Base-by-base conservation (phyloP, 2,797 vertebrate species). In the Rhynchotus rufescens region DNA sequence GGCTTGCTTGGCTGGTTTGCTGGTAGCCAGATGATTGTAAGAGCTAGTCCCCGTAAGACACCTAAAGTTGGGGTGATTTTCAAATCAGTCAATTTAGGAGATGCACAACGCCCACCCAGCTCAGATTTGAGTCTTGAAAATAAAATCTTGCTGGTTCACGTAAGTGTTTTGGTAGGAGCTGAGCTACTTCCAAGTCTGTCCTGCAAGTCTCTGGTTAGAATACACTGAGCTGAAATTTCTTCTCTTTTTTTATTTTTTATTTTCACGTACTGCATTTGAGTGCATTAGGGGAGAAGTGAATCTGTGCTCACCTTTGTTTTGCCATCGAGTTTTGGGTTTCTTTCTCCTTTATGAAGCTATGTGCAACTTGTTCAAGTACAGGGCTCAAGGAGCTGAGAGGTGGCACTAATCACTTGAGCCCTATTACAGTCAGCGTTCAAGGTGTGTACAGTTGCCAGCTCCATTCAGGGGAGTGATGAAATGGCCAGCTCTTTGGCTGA, bases 321-420 rank as follows among this genome's bases (percentile, higher is more conserved):
- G 56, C 40, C 61, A 52, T 74, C 7, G 26, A 25, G 10, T 56
- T 89, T 38, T 26, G 19, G 57, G 26, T 15, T 72, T 57, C 4
- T 28, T 19, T 13, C 8, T 3, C 2, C 5, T 0, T 32, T 38
- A 15, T 19, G 38, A 23, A 26, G 36, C 49, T 8, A 2, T 62
- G 19, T 62, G 28, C 17, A 40, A 62, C 36, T 62, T 36, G 15
- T 38, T 62, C 25, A 62, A 20, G 36, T 36, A 69, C 32, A 52
- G 13, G 34, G 21, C 5, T 28, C 9, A 30, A 34, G 38, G 47
- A 14, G 47, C 25, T 52, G 26, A 10, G 25, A 51, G 47, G 47
- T 9, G 38, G 67, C 28, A 14, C 34, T 38, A 36, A 30, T 42
- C 28, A 5, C 34, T 72, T 26, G 25, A 47, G 32, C 34, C 26